Base-by-base conservation (phyloP, 1,140 invertebrate species). In the Augochlora pura region DNA sequence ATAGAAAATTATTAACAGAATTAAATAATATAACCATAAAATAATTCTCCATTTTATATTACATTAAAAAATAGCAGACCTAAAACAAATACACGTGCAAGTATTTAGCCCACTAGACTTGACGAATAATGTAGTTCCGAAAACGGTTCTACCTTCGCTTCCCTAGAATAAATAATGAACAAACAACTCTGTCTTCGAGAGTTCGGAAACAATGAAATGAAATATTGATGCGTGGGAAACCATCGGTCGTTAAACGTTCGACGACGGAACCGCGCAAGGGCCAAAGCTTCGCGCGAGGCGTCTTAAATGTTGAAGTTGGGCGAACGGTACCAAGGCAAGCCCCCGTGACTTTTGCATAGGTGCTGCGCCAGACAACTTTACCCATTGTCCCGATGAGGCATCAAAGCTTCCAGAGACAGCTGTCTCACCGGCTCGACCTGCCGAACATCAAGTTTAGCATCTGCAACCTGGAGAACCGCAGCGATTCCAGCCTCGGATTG, bases 341-440 rank as follows among this genome's bases (percentile, higher is more conserved):
- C n/a, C n/a, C 4, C 8, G 59, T 52, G 63, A 70, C 21, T 32
- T 76, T 83, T 84, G 66, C 25, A 10, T 87, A 96, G 95, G 95
- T 96, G 16, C 89, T 96, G 7, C 94, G 96, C 3, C 96, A 97
- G 91, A 96, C 96, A 16, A 97, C 96, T 5, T 91, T 97, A 9
- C 96, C 96, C 10, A 96, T 96, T 23, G 96, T 97, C 0, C 96
- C 96, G 6, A 96, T 95, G 73, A 93, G 96, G 60, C 96, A 97
- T 89, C 96, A 96, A 88, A 95, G 95, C 67, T 97, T 97, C 87
- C 96, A 97, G 88, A 93, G 96, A 10, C 96, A 97, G 88, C 93
- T 97, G 49, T 96, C 96, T 0, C 96, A 97, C 89, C 94, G 96
- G 0, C 92, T 97, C 73, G 96, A 97, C 86, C 90, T 96, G 73